These are phyloP conservation scores for Heliconius charithonia DNA, from an alignment of 2,888 invertebrate species.

Conservation along the genomic window DNA sequence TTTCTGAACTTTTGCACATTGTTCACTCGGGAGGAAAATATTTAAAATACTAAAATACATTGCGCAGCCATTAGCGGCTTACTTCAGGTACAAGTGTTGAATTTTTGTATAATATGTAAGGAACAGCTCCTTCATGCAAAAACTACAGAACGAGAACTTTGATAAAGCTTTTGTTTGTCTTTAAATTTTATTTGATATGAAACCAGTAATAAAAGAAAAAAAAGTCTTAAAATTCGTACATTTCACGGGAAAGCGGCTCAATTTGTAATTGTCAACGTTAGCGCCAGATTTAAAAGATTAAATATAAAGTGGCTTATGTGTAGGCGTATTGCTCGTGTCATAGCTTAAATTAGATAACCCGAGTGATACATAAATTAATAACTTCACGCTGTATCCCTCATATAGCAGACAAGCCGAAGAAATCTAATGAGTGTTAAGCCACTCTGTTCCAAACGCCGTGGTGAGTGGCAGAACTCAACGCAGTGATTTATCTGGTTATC, in stretches of 20 bases:
- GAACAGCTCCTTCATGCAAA: too few relatives aligned
- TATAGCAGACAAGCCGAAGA: neutral
- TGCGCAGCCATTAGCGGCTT: too few relatives aligned
- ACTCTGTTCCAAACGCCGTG: neutral
- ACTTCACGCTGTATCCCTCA: neutral
- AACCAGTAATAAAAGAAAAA: neutral
- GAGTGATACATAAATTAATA: neutral
- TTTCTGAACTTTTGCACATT: too few relatives aligned
- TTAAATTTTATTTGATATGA: neutral
- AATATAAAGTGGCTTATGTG: constrained; percentile 8
- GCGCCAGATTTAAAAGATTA: constrained; percentile 20
- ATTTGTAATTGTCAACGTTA: constrained; percentile 25
- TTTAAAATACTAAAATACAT: too few relatives aligned
- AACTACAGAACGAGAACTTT: too few relatives aligned
- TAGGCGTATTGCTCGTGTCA: constrained; percentile 17
- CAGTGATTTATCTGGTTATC: neutral
- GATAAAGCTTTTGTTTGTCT: neutral
- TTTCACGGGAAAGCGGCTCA: constrained; percentile 3
- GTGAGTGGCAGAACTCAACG: neutral
- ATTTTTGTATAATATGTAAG: too few relatives aligned
- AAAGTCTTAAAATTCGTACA: neutral
- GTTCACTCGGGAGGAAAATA: too few relatives aligned
- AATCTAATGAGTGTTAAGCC: too few relatives aligned
- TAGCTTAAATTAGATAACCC: neutral
- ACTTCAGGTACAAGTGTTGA: too few relatives aligned